Evolutionary conservation across 2,113 vertebrate genomes (phyloP), one percentile per base, ranked within the genome.

Genomic region (Eleginops maclovinus): DNA sequence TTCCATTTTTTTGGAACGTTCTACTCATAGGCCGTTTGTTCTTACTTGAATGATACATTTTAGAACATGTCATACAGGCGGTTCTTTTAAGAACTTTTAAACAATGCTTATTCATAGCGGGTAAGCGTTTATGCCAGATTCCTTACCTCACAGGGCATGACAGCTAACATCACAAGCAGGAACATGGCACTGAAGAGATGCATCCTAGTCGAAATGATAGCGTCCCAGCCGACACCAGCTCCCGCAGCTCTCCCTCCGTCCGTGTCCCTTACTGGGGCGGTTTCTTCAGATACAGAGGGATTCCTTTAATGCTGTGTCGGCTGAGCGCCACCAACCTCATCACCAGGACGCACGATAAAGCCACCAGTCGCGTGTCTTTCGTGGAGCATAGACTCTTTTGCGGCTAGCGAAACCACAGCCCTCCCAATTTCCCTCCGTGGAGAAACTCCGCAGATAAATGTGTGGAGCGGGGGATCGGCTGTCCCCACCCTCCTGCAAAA

Each of bases 161-260:
- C 86, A 76, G 91, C 92, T 89, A 95, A 94, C 95, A 95, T 95
- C 85, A 95, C 86, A 31, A 95, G 94, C 41, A 95, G 93, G 72
- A 95, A 95, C 87, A 95, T 95, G 88, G 93, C 93, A 94, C 94
- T 95, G 91, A 95, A 93, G 77, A 95, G 94, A 92, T 95, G 94
- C 94, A 95, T 95, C 86, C 92, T 85, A 51, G 87, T 82, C 78
- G 91, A 81, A 92, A 93, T 92, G 84, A 84, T 94, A 86, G 88
- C 88, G 91, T 90, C 87, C 87, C 75, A 75, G 72, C 81, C 61
- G 76, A 60, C 75, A 71, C 68, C 89, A 58, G 75, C 69, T 77
- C 88, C 84, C 4, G 75, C 76, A 58, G 85, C 84, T 84, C 68
- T 82, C 40, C 68, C 70, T 43, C 61, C 19, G 78, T 36, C 69